phyloP scores from a whole-genome alignment of 1,140 invertebrate species.

The Camponotus pennsylvanicus region DNA sequence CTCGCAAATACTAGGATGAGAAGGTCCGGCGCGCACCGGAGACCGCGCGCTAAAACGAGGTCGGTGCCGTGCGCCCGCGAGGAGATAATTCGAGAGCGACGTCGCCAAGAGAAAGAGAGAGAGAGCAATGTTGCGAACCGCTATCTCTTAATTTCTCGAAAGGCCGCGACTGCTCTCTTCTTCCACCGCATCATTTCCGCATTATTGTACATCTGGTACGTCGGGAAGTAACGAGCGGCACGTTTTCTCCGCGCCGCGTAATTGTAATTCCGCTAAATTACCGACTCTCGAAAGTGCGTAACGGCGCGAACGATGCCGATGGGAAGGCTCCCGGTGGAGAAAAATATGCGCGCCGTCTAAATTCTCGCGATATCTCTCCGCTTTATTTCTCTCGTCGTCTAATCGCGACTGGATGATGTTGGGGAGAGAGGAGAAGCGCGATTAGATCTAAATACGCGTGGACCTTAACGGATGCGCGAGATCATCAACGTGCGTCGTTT shows the following conservation, averaged over 20 bases:
- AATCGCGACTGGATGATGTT: neutral
- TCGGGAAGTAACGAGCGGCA: neutral
- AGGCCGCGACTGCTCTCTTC: neutral
- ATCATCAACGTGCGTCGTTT: constrained; percentile 29
- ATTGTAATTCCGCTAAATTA: constrained; percentile 26
- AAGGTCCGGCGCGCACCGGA: neutral
- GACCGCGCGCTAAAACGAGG: constrained; percentile 46
- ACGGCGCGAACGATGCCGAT: neutral
- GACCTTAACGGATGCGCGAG: constrained; percentile 12
- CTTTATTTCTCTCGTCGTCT: constrained; percentile 3
- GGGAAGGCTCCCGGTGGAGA: neutral
- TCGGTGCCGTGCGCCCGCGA: constrained; percentile 16
- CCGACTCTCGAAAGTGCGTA: constrained; percentile 8
- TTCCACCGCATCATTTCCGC: constrained; percentile 5
- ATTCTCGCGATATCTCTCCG: neutral
- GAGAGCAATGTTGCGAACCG: neutral
- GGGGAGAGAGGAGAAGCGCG: neutral
- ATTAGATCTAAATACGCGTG: constrained; percentile 34
- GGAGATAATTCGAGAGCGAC: constrained; percentile 24
- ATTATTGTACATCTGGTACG: constrained; percentile 18
- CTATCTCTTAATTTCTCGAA: constrained; percentile 28
- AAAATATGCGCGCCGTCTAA: neutral
- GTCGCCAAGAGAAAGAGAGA: neutral
- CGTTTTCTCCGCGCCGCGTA: neutral
- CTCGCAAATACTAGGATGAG: constrained; percentile 35